These are phyloP conservation scores for Leptinotarsa rubiginosa DNA, from an alignment of 2,888 invertebrate species.

Conservation along the genomic window DNA sequence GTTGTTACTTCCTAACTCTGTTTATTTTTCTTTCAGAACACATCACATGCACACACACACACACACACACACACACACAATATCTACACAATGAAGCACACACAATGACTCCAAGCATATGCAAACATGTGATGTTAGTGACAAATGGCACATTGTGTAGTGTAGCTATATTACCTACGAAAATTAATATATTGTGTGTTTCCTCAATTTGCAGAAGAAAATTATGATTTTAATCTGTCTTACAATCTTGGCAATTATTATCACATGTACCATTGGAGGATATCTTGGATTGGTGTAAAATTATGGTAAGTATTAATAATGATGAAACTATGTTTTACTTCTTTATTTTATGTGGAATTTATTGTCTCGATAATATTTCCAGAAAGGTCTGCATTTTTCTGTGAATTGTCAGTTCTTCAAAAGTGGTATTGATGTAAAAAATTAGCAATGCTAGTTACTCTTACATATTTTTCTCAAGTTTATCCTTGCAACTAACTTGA, in stretches of 20 bases:
- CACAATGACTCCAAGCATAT: slow-evolving; percentile 22
- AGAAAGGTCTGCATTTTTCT: too few relatives aligned
- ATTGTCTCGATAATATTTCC: too few relatives aligned
- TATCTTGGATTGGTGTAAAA: slow-evolving; percentile 70
- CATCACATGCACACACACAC: slow-evolving; percentile 1
- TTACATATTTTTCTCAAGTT: too few relatives aligned
- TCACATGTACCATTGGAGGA: slow-evolving; percentile 78
- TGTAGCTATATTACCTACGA: slow-evolving; percentile 42
- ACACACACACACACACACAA: slow-evolving; percentile 12
- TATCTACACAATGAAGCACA: slow-evolving; percentile 22
- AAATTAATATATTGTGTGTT: slow-evolving; percentile 47
- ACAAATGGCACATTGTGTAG: slow-evolving; percentile 58
- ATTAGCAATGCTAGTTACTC: too few relatives aligned
- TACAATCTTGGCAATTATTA: slow-evolving; percentile 83
- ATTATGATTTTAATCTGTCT: slow-evolving; percentile 93
- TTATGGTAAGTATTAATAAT: slow-evolving; percentile 39
- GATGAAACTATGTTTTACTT: too few relatives aligned
- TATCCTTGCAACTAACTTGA: too few relatives aligned
- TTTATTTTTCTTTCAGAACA: slow-evolving; percentile 10
- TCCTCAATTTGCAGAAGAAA: slow-evolving; percentile 80
- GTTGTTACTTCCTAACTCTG: not conserved
- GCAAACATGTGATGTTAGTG: slow-evolving; percentile 42
- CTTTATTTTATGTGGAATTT: too few relatives aligned
- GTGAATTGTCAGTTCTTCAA: too few relatives aligned
- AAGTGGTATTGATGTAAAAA: too few relatives aligned